Evolutionary conservation across 2,797 vertebrate genomes (phyloP).

Genomic region (Hemibagrus guttatus): DNA sequence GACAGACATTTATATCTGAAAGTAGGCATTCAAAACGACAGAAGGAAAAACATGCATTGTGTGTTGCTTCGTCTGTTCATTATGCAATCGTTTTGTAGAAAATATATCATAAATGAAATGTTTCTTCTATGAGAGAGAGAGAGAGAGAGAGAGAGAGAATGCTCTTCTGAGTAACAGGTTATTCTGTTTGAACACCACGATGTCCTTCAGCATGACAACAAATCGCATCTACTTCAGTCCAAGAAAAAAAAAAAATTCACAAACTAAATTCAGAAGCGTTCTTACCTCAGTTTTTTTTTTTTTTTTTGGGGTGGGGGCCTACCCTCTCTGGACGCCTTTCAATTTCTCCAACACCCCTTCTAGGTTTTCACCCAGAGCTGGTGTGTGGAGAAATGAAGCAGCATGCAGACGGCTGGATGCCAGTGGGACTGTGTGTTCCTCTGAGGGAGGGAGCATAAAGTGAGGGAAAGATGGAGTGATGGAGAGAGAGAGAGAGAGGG

Average conservation of each 20-base stretch:
- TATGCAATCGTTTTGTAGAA: background rate
- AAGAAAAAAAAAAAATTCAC: background rate
- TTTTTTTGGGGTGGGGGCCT: conserved; percentile 61
- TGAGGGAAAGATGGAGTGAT: conserved; percentile 51
- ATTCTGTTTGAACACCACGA: background rate
- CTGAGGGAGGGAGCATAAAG: conserved; percentile 60
- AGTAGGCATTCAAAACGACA: background rate
- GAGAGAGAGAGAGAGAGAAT: background rate
- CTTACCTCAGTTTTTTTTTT: conserved; percentile 66
- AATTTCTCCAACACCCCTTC: conserved; percentile 82
- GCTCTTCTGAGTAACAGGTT: background rate
- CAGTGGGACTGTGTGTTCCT: conserved; percentile 70
- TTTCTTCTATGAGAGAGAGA: background rate
- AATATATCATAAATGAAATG: background rate
- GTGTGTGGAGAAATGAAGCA: conserved; percentile 79
- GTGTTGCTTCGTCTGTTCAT: background rate
- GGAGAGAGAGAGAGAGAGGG: conserved; percentile 54
- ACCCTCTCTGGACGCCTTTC: conserved; percentile 70
- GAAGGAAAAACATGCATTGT: background rate
- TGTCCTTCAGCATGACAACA: background rate
- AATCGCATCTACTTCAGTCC: background rate
- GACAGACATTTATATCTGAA: background rate
- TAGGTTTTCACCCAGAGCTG: conserved; percentile 81
- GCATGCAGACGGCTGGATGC: conserved; percentile 66
- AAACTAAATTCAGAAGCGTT: conserved; percentile 31